Evolutionary conservation across 2,888 invertebrate species (phyloP).

Genomic region (Tholera decimalis): DNA sequence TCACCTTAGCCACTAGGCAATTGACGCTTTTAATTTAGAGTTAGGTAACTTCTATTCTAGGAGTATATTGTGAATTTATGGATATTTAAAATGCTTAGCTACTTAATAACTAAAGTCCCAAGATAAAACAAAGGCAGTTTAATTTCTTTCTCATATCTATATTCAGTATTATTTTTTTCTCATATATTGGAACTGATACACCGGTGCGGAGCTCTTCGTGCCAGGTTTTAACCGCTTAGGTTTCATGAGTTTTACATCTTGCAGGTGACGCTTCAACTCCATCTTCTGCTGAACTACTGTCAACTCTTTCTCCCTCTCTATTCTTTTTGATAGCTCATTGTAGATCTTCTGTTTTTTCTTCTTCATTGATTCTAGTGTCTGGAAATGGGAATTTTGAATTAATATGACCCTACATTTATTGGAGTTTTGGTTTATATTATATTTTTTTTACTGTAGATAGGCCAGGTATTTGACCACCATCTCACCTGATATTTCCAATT

Average conservation of each 20-base stretch:
- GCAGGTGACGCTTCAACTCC: slow-evolving; percentile 93
- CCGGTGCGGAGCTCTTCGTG: slow-evolving; percentile 93
- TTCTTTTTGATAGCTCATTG: slow-evolving; percentile 94
- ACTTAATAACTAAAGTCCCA: neutral
- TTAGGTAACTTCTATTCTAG: no score
- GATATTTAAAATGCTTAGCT: neutral
- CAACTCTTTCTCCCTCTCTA: slow-evolving; percentile 95
- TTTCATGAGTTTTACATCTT: slow-evolving; percentile 92
- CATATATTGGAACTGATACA: slow-evolving; percentile 96
- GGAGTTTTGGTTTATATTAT: no score
- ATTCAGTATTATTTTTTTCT: slow-evolving; percentile 93
- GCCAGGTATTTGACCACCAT: no score
- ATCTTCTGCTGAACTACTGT: slow-evolving; percentile 95
- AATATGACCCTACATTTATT: no score
- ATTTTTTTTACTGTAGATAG: no score
- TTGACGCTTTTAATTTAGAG: no score
- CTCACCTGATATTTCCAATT: no score
- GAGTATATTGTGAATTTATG: no score
- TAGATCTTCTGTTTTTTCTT: slow-evolving; percentile 93
- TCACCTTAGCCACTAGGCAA: no score
- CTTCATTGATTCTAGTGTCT: slow-evolving; percentile 88
- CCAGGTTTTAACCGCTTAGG: slow-evolving; percentile 93
- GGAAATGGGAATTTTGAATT: slow-evolving; percentile 52
- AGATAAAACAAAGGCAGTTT: neutral
- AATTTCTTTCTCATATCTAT: no score